phyloP scores from a whole-genome alignment of 2,888 invertebrate species.

The Trypoxylon attenuatum region DNA sequence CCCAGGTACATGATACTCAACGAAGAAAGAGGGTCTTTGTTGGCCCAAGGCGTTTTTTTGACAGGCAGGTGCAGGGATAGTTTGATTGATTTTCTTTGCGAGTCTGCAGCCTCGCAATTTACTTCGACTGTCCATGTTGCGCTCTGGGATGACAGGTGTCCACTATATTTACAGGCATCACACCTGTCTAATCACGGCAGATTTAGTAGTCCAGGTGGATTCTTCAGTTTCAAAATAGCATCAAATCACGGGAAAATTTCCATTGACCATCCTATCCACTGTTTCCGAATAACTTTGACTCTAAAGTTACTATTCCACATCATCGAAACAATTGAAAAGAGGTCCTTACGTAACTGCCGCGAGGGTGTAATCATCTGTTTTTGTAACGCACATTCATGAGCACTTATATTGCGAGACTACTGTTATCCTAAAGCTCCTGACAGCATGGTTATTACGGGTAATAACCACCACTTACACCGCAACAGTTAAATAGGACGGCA shows the following conservation, averaged over 20 bases:
- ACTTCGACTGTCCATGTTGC: slow-evolving; percentile 16
- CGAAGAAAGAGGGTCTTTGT: background rate
- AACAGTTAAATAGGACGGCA: background rate
- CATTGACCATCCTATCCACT: too few relatives aligned
- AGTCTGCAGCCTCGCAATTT: slow-evolving; percentile 26
- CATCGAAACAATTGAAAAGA: too few relatives aligned
- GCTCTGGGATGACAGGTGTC: slow-evolving; percentile 30
- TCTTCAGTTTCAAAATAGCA: too few relatives aligned
- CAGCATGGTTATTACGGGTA: background rate
- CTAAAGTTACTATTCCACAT: too few relatives aligned
- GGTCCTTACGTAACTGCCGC: too few relatives aligned
- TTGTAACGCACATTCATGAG: too few relatives aligned
- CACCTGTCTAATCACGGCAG: slow-evolving; percentile 39
- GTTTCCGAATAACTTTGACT: too few relatives aligned
- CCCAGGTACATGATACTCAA: slow-evolving; percentile 1
- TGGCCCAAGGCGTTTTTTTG: slow-evolving; percentile 9
- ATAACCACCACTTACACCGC: background rate
- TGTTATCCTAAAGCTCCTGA: too few relatives aligned
- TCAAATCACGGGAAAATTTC: too few relatives aligned
- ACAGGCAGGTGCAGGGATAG: slow-evolving; percentile 29
- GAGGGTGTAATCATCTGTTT: too few relatives aligned
- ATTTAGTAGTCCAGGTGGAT: too few relatives aligned
- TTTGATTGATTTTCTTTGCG: slow-evolving; percentile 35
- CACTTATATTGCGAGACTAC: too few relatives aligned
- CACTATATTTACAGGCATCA: slow-evolving; percentile 15